Conservation (phyloP, 2,797 vertebrate species). For the Amphiprion clarkii region DNA sequence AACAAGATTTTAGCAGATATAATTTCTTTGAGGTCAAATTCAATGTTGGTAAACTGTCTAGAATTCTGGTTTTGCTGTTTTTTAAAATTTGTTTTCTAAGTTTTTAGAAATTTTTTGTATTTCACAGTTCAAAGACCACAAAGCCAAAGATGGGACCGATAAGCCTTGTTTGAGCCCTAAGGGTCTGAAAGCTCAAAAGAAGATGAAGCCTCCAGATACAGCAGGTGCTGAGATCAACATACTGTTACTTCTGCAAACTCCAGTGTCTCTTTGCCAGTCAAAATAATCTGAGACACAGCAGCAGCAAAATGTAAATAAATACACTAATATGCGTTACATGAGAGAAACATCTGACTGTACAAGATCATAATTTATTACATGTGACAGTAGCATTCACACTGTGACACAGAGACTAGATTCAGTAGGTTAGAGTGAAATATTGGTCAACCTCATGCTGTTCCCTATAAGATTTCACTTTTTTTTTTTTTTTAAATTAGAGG, state of each 20-base stretch:
- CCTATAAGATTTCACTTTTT: conserved; percentile 9
- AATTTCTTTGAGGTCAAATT: background rate
- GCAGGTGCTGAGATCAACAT: conserved; percentile 82
- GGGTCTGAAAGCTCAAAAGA: conserved; percentile 83
- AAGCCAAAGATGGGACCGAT: conserved; percentile 84
- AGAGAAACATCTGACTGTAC: conserved; percentile 11
- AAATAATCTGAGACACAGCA: conserved; percentile 23
- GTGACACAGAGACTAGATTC: conserved; percentile 20
- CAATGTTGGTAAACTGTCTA: background rate
- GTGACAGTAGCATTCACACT: conserved; percentile 3
- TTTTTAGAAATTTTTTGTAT: conserved; percentile 13
- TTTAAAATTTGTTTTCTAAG: no score
- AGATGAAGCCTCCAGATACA: conserved; percentile 87
- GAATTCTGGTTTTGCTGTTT: conserved; percentile 17
- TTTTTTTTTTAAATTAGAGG: background rate
- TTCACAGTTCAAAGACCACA: conserved; percentile 84
- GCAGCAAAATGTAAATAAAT: conserved; percentile 24
- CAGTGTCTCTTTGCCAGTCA: conserved; percentile 3
- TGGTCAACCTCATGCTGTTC: conserved; percentile 13
- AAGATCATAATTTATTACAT: conserved; percentile 14
- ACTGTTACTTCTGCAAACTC: conserved; percentile 1
- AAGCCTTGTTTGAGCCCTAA: conserved; percentile 80
- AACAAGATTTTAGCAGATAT: background rate
- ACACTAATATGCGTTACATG: conserved; percentile 10
- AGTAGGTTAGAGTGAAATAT: conserved; percentile 30